A percentile compares a stretch with the other conserved stretches of the same genome.
Conservation (phyloP, 2,113 vertebrate species). For the Gopherus flavomarginatus region DNA sequence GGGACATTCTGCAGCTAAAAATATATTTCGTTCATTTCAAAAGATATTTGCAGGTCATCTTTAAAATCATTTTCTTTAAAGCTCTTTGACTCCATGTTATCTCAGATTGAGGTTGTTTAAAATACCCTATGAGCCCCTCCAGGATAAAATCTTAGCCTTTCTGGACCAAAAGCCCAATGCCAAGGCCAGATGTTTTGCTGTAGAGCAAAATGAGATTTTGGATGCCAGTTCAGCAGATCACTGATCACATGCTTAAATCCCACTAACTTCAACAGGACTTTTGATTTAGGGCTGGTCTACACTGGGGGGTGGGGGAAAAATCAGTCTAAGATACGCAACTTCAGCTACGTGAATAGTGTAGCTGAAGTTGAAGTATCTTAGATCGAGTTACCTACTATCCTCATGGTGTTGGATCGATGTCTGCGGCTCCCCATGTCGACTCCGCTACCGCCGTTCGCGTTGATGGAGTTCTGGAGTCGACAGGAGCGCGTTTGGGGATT, state of each 20-base stretch:
- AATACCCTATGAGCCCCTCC: not conserved
- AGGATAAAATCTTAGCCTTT: not conserved
- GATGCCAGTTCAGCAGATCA: not conserved
- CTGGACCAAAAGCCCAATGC: not conserved
- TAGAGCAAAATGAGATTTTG: not conserved
- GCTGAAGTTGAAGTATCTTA: too few species aligned
- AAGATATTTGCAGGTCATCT: not conserved
- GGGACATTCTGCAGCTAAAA: not conserved
- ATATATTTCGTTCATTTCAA: rapidly evolving
- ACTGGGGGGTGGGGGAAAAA: too few species aligned
- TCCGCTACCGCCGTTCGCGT: too few species aligned
- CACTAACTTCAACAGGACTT: not conserved
- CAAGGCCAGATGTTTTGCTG: not conserved
- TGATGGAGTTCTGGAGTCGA: too few species aligned
- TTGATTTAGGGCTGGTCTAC: too few species aligned
- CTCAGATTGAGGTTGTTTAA: not conserved
- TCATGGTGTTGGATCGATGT: too few species aligned
- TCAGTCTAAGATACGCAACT: too few species aligned
- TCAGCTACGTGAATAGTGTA: too few species aligned
- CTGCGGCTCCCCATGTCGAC: too few species aligned
- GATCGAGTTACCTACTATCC: too few species aligned
- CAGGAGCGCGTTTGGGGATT: too few species aligned
- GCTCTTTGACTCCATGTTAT: too few species aligned
- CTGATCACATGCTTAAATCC: not conserved
- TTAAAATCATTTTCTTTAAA: not conserved